Percentiles rank a stretch among this genome's conserved stretches.
These are phyloP conservation scores for Scleropages formosus DNA, from an alignment of 2,797 vertebrate genomes.

Conservation along the genomic window DNA sequence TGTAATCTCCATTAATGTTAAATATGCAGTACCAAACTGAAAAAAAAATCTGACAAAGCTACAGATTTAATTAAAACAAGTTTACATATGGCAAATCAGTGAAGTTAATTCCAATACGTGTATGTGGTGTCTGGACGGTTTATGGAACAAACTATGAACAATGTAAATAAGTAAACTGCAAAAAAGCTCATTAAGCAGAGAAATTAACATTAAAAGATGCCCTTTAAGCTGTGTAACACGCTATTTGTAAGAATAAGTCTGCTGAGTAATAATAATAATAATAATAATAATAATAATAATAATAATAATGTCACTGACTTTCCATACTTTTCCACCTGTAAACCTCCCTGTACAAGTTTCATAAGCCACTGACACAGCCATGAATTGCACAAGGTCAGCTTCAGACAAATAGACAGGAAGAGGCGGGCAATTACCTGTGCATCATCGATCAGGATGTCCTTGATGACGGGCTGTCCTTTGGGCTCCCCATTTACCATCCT, in stretches of 20 bases:
- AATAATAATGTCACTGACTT: too few relatives aligned
- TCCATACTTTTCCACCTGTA: too few relatives aligned
- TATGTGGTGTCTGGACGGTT: neutral
- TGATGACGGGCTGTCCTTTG: conserved; percentile 84
- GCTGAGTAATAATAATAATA: too few relatives aligned
- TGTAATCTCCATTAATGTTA: neutral
- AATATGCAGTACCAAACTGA: neutral
- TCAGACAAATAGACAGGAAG: neutral
- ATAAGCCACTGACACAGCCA: too few relatives aligned
- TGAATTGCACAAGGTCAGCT: neutral
- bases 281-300: too few relatives aligned
- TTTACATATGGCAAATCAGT: neutral
- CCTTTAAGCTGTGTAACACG: too few relatives aligned
- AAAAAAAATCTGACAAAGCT: neutral
- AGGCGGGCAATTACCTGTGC: conserved; percentile 76
- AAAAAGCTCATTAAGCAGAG: neutral
- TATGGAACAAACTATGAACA: neutral
- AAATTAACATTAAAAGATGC: too few relatives aligned
- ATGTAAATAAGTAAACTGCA: neutral
- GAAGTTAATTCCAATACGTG: neutral
- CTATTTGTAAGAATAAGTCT: too few relatives aligned
- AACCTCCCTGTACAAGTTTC: too few relatives aligned
- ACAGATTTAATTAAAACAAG: neutral
- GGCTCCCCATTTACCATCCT: conserved; percentile 87
- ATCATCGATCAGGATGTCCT: conserved; percentile 91